Evolutionary conservation across 2,797 vertebrate genomes (phyloP).

Genomic region (Gorsachius magnificus): DNA sequence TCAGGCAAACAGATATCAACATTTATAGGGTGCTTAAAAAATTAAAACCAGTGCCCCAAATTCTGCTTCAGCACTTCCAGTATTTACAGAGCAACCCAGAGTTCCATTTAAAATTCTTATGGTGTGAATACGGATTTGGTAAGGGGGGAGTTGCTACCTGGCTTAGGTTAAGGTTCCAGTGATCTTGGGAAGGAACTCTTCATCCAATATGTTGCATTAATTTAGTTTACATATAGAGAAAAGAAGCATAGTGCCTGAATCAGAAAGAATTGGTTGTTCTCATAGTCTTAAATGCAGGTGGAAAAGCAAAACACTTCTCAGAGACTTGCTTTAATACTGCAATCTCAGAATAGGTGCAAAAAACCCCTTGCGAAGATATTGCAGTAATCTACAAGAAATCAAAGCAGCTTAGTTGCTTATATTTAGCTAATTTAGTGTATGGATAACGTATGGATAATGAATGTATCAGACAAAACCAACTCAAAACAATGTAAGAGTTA

Average conservation of each 20-base stretch:
- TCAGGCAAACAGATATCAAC: not conserved
- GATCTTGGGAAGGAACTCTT: not conserved
- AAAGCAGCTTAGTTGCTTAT: not conserved
- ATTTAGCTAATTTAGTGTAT: not conserved
- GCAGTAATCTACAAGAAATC: not conserved
- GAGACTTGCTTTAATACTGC: not conserved
- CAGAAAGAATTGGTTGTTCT: not conserved
- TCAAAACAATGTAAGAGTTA: not conserved
- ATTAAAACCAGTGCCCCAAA: not conserved
- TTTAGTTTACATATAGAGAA: not conserved
- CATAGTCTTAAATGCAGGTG: not conserved
- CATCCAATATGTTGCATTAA: not conserved
- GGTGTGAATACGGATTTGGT: not conserved
- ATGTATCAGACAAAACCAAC: not conserved
- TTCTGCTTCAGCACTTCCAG: not conserved
- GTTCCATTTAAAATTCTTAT: not conserved
- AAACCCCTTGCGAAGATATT: not conserved
- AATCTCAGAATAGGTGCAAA: not conserved
- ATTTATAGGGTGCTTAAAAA: constrained; percentile 20
- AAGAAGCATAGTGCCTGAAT: not conserved
- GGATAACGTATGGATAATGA: not conserved
- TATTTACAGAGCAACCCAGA: not conserved
- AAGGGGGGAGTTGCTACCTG: not conserved
- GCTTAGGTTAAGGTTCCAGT: not conserved
- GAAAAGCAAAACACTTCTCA: not conserved